Evolutionary conservation across 1,140 invertebrate species (phyloP), one percentile per base, ranked within the genome.

Genomic region (Zeugodacus cucurbitae): DNA sequence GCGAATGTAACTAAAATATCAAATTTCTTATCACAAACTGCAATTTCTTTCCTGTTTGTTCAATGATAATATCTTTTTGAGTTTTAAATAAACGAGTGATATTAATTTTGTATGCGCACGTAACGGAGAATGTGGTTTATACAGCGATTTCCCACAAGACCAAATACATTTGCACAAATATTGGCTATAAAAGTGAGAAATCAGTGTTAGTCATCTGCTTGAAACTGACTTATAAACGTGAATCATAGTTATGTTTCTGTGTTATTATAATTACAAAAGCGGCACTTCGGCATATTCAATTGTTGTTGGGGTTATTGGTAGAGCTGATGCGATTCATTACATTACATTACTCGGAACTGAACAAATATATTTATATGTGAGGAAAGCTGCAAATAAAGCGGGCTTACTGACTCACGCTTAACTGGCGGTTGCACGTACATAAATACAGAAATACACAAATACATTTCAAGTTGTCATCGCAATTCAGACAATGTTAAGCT

Each of bases 391-490:
- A n/a, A 82, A 14, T 48, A 29, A 48, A 82, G 17, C 41, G 74
- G 44, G 74, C 74, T 82, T 29, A 82, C 74, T 82, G 74, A 82
- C 74, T 82, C 74, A 82, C 41, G n/a, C 41, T 22, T n/a, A 41
- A n/a, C 70, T 74, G 20, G 37, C 70, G 20, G 17, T 37, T 20
- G 29, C 37, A 44, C 70, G 41, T 74, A 37, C 34, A 20, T 74
- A 37, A 17, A 20, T 74, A 41, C 20, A 14, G 26, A 82, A 0
- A 29, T 82, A 26, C 22, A 74, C 22, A 5, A 17, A 41, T 74
- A 29, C 20, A n/a, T 17, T 17, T 78, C n/a, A 44, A 22, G 7
- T 10, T n/a, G 70, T 78, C 70, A 78, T 41, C 32, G n/a, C 70
- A 74, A 44, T 26, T 74, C 64, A 67, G 32, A 67, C 64, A 11